phyloP scores from a whole-genome alignment of 2,113 vertebrate genomes.

The Gadus macrocephalus region DNA sequence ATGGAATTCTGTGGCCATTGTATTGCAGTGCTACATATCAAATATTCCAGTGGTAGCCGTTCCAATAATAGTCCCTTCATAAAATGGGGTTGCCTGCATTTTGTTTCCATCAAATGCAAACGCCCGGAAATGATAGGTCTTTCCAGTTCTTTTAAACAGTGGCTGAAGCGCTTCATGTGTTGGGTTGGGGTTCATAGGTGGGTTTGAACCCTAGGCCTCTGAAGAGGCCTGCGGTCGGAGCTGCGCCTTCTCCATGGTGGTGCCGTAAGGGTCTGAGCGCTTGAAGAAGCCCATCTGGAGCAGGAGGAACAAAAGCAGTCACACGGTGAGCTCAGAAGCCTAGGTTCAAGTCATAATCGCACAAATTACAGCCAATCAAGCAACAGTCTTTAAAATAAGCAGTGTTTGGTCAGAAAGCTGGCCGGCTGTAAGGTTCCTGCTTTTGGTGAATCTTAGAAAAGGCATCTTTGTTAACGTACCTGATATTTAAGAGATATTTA shows the following conservation, averaged over 20 bases:
- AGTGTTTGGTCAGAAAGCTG: too few species aligned
- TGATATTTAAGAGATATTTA: too few species aligned
- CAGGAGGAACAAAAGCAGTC: neutral
- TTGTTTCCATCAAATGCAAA: conserved; percentile 5
- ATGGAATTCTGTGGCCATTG: conserved; percentile 31
- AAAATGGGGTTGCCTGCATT: conserved; percentile 26
- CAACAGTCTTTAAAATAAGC: too few species aligned
- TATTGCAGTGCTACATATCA: conserved; percentile 52
- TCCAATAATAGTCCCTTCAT: conserved; percentile 26
- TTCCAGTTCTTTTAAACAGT: conserved; percentile 48
- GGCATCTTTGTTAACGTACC: too few species aligned
- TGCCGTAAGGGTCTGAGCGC: conserved; percentile 82
- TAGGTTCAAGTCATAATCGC: too few species aligned
- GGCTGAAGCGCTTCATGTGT: conserved; percentile 1
- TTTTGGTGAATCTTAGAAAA: too few species aligned
- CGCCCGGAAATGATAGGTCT: conserved; percentile 5
- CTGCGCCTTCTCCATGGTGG: conserved; percentile 92
- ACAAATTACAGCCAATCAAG: too few species aligned
- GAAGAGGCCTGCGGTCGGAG: conserved; percentile 92
- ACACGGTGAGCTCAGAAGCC: too few species aligned
- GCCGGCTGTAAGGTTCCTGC: too few species aligned
- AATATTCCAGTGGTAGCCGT: conserved; percentile 54
- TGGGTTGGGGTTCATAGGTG: too few species aligned
- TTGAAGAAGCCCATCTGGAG: conserved; percentile 92
- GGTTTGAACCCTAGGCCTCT: conserved; percentile 74